Evolutionary conservation across 2,113 vertebrate species (phyloP), one percentile per base, ranked within the genome.

Genomic region (Lepus europaeus): DNA sequence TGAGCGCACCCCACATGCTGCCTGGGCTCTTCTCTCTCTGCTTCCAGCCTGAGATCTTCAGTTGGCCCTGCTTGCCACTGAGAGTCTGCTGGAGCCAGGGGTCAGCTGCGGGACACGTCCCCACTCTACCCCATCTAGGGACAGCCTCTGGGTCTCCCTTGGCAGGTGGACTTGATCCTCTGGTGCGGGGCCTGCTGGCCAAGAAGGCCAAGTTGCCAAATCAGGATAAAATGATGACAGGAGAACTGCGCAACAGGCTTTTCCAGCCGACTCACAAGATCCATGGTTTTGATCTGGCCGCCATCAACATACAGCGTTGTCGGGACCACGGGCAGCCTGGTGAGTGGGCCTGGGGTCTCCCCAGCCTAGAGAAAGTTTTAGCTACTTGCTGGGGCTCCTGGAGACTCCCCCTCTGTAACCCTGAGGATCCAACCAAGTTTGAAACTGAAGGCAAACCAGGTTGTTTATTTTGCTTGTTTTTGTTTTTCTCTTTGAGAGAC

Each of bases 311-410:
- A 14, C 99, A 99, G 97, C 98, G 99, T 23, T 97, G 98, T 27
- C 97, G 99, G 33, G 99, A 99, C 97, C 99, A 99, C 0, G 99
- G 99, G n/a, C 97, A 99, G 87, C 99, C 98, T 11, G 99, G 99
- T 99, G 97, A 94, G 93, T 69, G 56, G 36, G 22, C 68, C 49
- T 31, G 9, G 39, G 56, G 53, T 49, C 81, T 49, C 23, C 33
- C 66, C 33, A 36, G 59, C 27, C 69, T 16, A 10, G 27, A 91
- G 64, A 29, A 59, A 31, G 36, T n/a, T 77, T 5, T 22, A 10
- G 7, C 69, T 76, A 1, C 53, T 49, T 96, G 49, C 59, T 59
- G n/a, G 70, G 27, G 19, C n/a, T 91, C 84, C 51, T 56, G 36
- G 27, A 66, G 17, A 36, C 68, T 80, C 56, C 45, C 45, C 16